Conservation (phyloP, 2,888 invertebrate species). For the Notocelia uddmanniana region DNA sequence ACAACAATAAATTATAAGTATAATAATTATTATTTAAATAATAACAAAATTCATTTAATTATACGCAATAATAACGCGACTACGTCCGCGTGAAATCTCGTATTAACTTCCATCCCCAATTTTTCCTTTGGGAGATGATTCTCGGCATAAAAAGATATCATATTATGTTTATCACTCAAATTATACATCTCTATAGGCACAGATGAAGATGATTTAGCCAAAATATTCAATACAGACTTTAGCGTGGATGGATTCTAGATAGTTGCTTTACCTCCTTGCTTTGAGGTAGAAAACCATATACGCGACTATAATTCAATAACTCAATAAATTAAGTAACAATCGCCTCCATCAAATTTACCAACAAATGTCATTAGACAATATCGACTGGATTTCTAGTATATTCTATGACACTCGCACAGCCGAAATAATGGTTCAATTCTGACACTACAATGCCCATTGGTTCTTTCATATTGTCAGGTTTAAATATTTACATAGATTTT, state of each 20-base stretch:
- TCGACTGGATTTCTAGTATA: slow-evolving; percentile 52
- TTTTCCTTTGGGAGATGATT: too few species aligned
- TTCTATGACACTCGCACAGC: slow-evolving; percentile 63
- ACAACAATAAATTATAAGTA: too few species aligned
- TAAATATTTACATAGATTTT: slow-evolving; percentile 35
- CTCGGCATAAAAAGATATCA: too few species aligned
- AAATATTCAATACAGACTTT: neutral
- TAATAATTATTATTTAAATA: too few species aligned
- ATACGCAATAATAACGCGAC: too few species aligned
- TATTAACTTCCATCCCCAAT: too few species aligned
- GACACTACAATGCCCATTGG: slow-evolving; percentile 44
- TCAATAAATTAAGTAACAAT: slow-evolving; percentile 50
- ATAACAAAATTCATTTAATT: too few species aligned
- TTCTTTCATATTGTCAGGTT: slow-evolving; percentile 44
- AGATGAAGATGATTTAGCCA: too few species aligned
- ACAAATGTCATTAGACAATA: slow-evolving; percentile 38
- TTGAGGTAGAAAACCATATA: slow-evolving; percentile 1
- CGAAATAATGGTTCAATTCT: slow-evolving; percentile 51
- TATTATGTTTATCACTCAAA: too few species aligned
- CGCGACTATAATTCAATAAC: slow-evolving; percentile 40
- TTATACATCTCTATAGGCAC: too few species aligned
- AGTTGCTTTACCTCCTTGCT: neutral
- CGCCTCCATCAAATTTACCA: slow-evolving; percentile 42
- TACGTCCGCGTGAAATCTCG: too few species aligned
- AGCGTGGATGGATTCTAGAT: neutral